Evolutionary conservation across 2,888 invertebrate species (phyloP).

Genomic region (Drosophila nr. fundita): DNA sequence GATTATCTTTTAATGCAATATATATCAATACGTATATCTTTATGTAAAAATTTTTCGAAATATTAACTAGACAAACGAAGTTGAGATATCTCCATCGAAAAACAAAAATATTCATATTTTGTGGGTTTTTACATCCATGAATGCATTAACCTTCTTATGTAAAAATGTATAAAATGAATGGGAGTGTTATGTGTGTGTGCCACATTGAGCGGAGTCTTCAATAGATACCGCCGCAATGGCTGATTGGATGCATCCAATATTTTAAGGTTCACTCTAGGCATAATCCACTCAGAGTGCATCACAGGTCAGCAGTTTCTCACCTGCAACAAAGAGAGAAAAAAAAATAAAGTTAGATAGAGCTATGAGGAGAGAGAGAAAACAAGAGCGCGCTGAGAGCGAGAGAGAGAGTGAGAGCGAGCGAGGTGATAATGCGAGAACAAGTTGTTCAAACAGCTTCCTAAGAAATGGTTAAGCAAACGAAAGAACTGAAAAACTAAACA

Average conservation of each 20-base stretch:
- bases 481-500: slow-evolving; percentile 30
- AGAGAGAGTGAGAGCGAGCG: neutral
- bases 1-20: neutral
- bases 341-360: slow-evolving; percentile 3
- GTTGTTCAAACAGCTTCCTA: slow-evolving; percentile 28
- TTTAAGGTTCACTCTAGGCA: slow-evolving; percentile 10
- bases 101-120: neutral
- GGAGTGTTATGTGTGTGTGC: slow-evolving; percentile 45
- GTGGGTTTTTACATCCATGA: neutral
- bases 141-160: neutral
- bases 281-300: slow-evolving; percentile 28
- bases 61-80: neutral
- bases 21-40: too few species aligned
- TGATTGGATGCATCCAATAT: slow-evolving; percentile 12
- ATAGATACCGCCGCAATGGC: slow-evolving; percentile 5
- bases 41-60: too few species aligned
- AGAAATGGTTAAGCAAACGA: slow-evolving; percentile 18
- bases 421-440: slow-evolving; percentile 25
- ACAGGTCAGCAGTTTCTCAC: slow-evolving; percentile 31
- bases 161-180: slow-evolving; percentile 31
- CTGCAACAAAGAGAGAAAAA: slow-evolving; percentile 14
- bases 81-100: neutral
- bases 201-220: slow-evolving; percentile 26
- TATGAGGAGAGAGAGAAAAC: neutral
- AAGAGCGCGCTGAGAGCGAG: neutral